Base-by-base conservation (phyloP, 1,140 invertebrate genomes). In the Drosophila paulistorum region DNA sequence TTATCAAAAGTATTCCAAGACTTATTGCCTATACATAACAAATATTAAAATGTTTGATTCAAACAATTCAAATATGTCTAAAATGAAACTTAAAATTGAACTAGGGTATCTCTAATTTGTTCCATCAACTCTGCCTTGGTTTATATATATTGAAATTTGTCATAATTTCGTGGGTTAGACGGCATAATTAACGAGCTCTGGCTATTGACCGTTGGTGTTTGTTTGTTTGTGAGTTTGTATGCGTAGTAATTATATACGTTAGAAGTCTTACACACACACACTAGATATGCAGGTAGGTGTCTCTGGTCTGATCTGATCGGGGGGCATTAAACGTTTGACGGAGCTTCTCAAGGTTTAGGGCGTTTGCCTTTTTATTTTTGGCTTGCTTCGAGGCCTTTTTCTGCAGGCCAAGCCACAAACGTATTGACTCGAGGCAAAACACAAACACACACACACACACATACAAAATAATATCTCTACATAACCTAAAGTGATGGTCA, bases 151-250 rank as follows among this genome's bases (percentile, higher is more conserved):
- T 77, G 77, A 75, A 89, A 89, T 89, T 89, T 90, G 84, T 89
- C 85, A 89, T 89, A 89, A 89, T 89, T 89, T 90, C 67, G 81
- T 87, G 68, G 74, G 60, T 87, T 77, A 80, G 84, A 85, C 85
- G 85, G 80, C 85, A 84, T 90, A 90, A 89, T 89, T 89, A 89
- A 89, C 85, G 73, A 79, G 77, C 66, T 77, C 62, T 78, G 69
- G 69, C 69, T 78, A 68, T 78, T 78, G 76, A 78, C 76, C 74
- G 51, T 73, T 73, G 75, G 75, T 78, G 76, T 41, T 42, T 45
- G 23, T 70, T 41, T 62, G 39, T 55, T 51, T 70, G 60, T 77
- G 74, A 66, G 60, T 68, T 48, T 81, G 76, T 86, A 65, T 89
- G 68, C 65, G 73, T 26, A 71, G 72, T 79, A 86, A 86, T 86